Conservation (phyloP, 2,113 vertebrate species). For the Tonatia bakeri region DNA sequence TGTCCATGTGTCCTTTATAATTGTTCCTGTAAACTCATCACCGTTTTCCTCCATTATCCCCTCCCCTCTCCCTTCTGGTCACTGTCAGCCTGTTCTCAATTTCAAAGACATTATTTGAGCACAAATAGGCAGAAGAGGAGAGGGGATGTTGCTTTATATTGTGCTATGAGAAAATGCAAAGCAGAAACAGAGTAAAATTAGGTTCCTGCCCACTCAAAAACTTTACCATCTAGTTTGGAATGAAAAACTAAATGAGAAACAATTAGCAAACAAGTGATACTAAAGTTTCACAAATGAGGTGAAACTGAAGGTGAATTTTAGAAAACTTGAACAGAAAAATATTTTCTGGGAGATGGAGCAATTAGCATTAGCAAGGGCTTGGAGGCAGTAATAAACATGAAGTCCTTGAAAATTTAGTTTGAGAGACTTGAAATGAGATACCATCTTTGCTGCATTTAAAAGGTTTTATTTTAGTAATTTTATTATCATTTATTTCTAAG, state of each 20-base stretch:
- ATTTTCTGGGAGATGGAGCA: neutral
- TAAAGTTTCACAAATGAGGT: neutral
- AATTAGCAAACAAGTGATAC: neutral
- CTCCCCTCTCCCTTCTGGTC: too few species aligned
- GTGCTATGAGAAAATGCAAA: neutral
- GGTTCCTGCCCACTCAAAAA: neutral
- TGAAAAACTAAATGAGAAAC: neutral
- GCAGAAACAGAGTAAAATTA: neutral
- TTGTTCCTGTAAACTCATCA: too few species aligned
- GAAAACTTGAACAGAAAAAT: neutral
- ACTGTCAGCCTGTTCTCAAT: too few species aligned
- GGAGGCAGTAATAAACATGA: neutral
- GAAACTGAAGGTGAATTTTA: neutral
- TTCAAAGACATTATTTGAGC: neutral
- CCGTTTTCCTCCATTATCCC: too few species aligned
- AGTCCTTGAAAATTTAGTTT: neutral
- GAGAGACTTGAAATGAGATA: neutral
- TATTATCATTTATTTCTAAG: neutral
- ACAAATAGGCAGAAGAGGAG: neutral
- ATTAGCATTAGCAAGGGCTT: neutral
- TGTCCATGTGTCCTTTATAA: too few species aligned
- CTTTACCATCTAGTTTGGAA: neutral
- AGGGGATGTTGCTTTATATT: neutral
- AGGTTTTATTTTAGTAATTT: neutral
- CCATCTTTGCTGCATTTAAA: neutral